These are phyloP conservation scores for Ectropis crepuscularia DNA, from an alignment of 2,888 invertebrate species.

Conservation along the genomic window DNA sequence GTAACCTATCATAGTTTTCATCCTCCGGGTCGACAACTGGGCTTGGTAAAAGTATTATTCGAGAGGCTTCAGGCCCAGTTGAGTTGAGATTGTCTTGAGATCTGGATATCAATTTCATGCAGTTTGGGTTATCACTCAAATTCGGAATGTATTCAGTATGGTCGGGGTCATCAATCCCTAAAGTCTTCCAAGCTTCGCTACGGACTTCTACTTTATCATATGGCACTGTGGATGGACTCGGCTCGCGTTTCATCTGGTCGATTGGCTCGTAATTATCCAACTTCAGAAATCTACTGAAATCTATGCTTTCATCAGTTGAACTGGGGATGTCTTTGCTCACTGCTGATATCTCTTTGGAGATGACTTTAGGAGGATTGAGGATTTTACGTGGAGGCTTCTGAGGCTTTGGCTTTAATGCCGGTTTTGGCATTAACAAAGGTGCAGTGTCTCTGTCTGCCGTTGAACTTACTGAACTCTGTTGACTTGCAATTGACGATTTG, in stretches of 20 bases:
- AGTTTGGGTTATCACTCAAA: constrained; percentile 75
- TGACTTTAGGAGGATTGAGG: constrained; percentile 72
- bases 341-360: constrained; percentile 61
- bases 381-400: constrained; percentile 86
- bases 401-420: constrained; percentile 86
- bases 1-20: constrained; percentile 91
- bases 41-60: constrained; percentile 83
- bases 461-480: constrained; percentile 65
- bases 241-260: constrained; percentile 78
- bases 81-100: constrained; percentile 80
- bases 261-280: constrained; percentile 82
- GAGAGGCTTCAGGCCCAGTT: constrained; percentile 78
- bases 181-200: constrained; percentile 92
- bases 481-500: constrained; percentile 76
- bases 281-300: constrained; percentile 81
- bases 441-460: constrained; percentile 71
- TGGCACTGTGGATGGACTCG: constrained; percentile 74
- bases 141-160: constrained; percentile 87
- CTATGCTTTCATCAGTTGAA: constrained; percentile 63
- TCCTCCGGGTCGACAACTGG: constrained; percentile 80
- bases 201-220: constrained; percentile 92
- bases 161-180: constrained; percentile 89
- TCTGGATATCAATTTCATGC: constrained; percentile 79
- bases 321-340: constrained; percentile 62
- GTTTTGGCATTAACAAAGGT: constrained; percentile 80